phyloP scores from a whole-genome alignment of 2,113 vertebrate genomes.

The Cygnus atratus region DNA sequence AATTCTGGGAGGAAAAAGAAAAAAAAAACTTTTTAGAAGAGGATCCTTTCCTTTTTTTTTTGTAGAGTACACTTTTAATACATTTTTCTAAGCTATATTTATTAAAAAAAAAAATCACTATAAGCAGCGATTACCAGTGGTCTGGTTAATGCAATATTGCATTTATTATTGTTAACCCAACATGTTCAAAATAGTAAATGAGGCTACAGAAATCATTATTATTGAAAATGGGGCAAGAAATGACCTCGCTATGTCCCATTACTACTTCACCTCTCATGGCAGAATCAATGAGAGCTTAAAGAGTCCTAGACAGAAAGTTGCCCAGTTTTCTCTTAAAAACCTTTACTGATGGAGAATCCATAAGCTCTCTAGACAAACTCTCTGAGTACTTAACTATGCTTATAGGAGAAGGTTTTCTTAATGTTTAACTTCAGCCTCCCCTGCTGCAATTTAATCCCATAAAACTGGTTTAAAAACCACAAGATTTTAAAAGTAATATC shows the following conservation, averaged over 20 bases:
- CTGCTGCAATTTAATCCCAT: constrained; percentile 35
- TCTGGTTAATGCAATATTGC: background rate
- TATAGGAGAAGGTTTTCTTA: background rate
- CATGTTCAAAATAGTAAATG: background rate
- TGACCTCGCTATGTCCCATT: background rate
- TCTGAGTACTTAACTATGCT: background rate
- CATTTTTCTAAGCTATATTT: background rate
- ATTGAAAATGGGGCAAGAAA: background rate
- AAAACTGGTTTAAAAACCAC: constrained; percentile 45
- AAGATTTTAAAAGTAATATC: constrained; percentile 46
- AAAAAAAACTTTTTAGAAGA: background rate
- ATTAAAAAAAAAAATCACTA: background rate
- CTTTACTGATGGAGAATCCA: background rate
- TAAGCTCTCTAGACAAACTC: background rate
- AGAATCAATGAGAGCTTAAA: background rate
- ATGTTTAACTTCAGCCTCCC: constrained; percentile 30
- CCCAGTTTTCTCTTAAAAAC: background rate
- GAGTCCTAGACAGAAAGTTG: background rate
- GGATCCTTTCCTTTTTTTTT: background rate
- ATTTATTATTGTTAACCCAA: background rate
- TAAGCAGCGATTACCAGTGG: background rate
- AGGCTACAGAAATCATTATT: background rate
- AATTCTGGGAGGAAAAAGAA: background rate
- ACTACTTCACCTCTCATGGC: background rate
- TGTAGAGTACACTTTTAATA: background rate